Evolutionary conservation across 2,797 vertebrate species (phyloP).

Genomic region (Labeo calbasu): DNA sequence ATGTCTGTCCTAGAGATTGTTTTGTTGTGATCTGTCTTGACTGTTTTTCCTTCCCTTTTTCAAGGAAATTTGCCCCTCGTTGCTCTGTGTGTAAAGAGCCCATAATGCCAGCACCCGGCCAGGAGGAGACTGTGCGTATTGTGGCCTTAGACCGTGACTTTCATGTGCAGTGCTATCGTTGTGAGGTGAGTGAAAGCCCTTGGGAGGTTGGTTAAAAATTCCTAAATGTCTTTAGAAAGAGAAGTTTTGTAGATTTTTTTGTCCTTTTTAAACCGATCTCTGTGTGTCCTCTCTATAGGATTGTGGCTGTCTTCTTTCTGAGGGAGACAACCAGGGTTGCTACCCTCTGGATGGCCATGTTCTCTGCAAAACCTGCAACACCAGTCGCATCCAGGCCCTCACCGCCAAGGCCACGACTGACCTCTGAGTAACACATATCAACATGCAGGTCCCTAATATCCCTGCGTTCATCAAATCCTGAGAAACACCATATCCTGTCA

Average conservation of each 20-base stretch:
- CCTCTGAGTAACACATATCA: constrained; percentile 80
- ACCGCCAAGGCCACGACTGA: constrained; percentile 98
- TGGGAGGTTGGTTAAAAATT: constrained; percentile 32
- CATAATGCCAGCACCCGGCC: constrained; percentile 95
- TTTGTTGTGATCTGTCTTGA: background rate
- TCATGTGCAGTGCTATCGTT: constrained; percentile 97
- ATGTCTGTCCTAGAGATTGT: background rate
- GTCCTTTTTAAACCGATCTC: background rate
- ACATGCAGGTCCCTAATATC: constrained; percentile 39
- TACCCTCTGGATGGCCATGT: constrained; percentile 97
- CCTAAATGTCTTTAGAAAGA: constrained; percentile 35
- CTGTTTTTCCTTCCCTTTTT: constrained; percentile 29
- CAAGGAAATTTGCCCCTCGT: constrained; percentile 96
- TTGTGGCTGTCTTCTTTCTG: constrained; percentile 93
- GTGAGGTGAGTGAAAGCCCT: constrained; percentile 82
- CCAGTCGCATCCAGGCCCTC: constrained; percentile 91
- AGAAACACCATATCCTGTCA: constrained; percentile 37
- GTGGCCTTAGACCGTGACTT: constrained; percentile 98
- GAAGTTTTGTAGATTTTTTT: background rate
- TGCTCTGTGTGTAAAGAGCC: constrained; percentile 96
- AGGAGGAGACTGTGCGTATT: constrained; percentile 97
- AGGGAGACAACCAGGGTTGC: constrained; percentile 97
- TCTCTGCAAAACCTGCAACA: constrained; percentile 98
- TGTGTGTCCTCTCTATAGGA: constrained; percentile 76
- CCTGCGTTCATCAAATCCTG: constrained; percentile 16